Evolutionary conservation across 2,113 vertebrate genomes (phyloP), one percentile per base, ranked within the genome.

Genomic region (Eptesicus fuscus): DNA sequence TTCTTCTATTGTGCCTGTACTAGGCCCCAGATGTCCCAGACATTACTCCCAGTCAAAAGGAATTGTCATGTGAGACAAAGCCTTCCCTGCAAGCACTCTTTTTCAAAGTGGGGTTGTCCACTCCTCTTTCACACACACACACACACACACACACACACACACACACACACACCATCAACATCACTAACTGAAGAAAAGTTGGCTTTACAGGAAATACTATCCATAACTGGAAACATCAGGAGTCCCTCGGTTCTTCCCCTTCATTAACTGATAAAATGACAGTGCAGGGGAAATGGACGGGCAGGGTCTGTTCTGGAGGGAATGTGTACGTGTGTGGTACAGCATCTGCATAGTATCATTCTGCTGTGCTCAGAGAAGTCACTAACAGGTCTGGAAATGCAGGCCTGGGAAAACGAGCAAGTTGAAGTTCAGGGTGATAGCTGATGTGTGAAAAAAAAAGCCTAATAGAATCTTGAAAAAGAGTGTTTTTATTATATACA

Each of bases 251-350:
- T 88, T 93, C 74, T 90, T 92, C 61, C 76, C 71, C 67, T 85
- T 94, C 82, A 93, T 96, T 93, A 95, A 91, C 89, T 82, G 87
- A 96, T 94, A 94, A 95, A 94, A 80, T 59, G 84, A 90, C 73
- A 70, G 92, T 17, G 10, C 28, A 3, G 56, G 71, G 78, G 56
- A 30, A 88, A 12, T 1, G 14, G 32, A 88, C 67, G 83, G 90
- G 44, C 32, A 76, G 59, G 35, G 9, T 94, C 74, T 51, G 80
- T 89, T 59, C 25, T 20, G 53, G 59, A 89, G 74, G 59, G 56
- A 61, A 61, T 90, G 84, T 9, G 51, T 76, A 51, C 32, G 78
- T 93, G 91, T 95, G 74, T 88, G 78, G 37, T 13, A 3, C 18
- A 82, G 69, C 67, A 91, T 96, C 95, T 97, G 87, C 73, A 56